Base-by-base conservation (phyloP, 2,888 invertebrate species). In the Brenthis ino region DNA sequence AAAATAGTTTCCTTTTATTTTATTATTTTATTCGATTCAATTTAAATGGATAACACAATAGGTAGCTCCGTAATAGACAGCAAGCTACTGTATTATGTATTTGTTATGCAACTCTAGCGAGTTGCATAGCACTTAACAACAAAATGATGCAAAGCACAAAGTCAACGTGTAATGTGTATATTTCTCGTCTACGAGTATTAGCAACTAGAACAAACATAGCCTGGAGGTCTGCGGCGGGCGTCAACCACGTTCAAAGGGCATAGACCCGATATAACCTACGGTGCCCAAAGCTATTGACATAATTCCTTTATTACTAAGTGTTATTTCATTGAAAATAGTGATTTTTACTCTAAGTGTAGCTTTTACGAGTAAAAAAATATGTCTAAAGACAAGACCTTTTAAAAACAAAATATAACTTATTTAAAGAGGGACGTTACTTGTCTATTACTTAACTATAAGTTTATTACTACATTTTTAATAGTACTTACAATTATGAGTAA, bases 251-350 rank as follows among this genome's bases (percentile, higher is more conserved):
- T 65, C 33, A 33, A 57, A 51, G 57, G 57, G 33, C 65, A 37
- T n/a, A 57, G 57, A 51, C 57, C 47, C 57, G 43, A 57, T 37
- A 33, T 20, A 33, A 50, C 56, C n/a, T 56, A 28, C 33, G 12
- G 16, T 57, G 51, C 65, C 65, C 33, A 37, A 37, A 57, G 65
- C 51, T 57, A 65, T 65, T 65, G 47, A 51, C 43, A 43, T 57
- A 50, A 57, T 37, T 24, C 11, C 54, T 37, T 57, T 43, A 65
- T 57, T 51, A 51, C 33, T 65, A 14, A 37, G 11, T 57, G 12
- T 57, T 57, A 47, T 47, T 47, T 14, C 37, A 56, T 55, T 65
- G n/a, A 20, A 65, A 57, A 65, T 51, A 16, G 8, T 33, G 11
- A 20, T 57, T 50, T 60, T 72, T 57, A 70, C 57, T 37, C 14